Evolutionary conservation across 2,797 vertebrate genomes (phyloP).

Genomic region (Petrocephalus sullivani): DNA sequence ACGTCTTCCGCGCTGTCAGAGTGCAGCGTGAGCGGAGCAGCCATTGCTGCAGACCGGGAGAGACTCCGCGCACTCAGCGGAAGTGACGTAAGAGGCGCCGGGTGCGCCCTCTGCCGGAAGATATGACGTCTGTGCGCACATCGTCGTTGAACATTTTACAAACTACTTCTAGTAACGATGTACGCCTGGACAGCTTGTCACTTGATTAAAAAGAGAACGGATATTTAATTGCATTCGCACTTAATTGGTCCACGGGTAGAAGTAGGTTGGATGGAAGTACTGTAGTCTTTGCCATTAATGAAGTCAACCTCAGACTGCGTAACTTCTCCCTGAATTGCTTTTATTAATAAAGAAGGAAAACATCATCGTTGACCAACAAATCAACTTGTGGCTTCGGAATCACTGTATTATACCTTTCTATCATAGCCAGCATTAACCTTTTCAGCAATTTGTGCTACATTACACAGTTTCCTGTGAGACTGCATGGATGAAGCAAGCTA

Average conservation of each 20-base stretch:
- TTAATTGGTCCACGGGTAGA: neutral
- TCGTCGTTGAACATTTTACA: neutral
- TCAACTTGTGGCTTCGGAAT: neutral
- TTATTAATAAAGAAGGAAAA: neutral
- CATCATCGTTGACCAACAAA: neutral
- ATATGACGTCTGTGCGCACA: neutral
- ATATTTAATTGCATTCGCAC: neutral
- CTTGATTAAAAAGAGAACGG: neutral
- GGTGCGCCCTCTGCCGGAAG: neutral
- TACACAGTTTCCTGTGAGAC: neutral
- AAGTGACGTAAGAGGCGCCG: neutral
- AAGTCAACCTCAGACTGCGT: neutral
- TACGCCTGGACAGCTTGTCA: neutral
- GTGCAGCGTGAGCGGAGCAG: slow-evolving; percentile 25
- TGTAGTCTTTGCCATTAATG: neutral
- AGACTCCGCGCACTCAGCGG: neutral
- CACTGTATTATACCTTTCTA: neutral
- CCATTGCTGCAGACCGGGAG: slow-evolving; percentile 26
- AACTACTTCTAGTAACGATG: neutral
- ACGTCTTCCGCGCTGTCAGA: slow-evolving; percentile 46
- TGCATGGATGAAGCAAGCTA: neutral
- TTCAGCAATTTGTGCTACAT: neutral
- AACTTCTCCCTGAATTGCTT: neutral
- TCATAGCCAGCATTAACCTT: too few species aligned
- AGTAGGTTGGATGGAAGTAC: neutral